A percentile compares a stretch with the other conserved stretches of the same genome.
Evolutionary conservation across 2,113 vertebrate genomes (phyloP).

Genomic region (Rhinopomastus cyanomelas): DNA sequence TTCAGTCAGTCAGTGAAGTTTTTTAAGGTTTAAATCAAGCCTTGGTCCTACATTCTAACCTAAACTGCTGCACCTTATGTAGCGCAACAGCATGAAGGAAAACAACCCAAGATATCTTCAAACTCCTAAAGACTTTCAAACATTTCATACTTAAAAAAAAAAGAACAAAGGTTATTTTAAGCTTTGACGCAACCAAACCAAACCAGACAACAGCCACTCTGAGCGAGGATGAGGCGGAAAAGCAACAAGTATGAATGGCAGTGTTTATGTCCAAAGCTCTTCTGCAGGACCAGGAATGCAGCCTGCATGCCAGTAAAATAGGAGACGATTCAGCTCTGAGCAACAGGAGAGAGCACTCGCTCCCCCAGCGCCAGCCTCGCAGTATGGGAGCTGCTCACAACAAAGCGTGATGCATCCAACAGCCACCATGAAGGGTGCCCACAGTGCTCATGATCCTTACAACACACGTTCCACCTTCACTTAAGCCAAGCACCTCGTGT

Average conservation of each 20-base stretch:
- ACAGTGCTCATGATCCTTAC: not conserved
- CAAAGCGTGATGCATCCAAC: not conserved
- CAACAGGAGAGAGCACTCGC: not conserved
- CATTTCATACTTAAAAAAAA: not conserved
- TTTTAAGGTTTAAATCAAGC: not conserved
- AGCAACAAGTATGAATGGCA: slow-evolving; percentile 5
- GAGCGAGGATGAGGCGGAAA: not conserved
- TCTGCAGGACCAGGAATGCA: slow-evolving; percentile 28
- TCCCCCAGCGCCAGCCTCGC: not conserved
- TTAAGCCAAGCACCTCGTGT: not conserved
- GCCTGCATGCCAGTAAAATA: not conserved
- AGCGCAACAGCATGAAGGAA: not conserved
- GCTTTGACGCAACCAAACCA: not conserved
- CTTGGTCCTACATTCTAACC: not conserved
- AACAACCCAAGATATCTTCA: not conserved
- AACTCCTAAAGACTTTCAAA: not conserved
- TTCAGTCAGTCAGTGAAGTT: not conserved
- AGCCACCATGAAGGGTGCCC: rapidly evolving
- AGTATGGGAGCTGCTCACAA: not conserved
- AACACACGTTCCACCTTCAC: rapidly evolving
- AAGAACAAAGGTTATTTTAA: slow-evolving; percentile 19
- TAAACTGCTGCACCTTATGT: not conserved
- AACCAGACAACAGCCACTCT: not conserved
- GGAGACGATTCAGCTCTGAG: not conserved
- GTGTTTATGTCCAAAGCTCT: not conserved